Evolutionary conservation across 2,888 invertebrate genomes (phyloP).

Genomic region (Byasa hedistus): DNA sequence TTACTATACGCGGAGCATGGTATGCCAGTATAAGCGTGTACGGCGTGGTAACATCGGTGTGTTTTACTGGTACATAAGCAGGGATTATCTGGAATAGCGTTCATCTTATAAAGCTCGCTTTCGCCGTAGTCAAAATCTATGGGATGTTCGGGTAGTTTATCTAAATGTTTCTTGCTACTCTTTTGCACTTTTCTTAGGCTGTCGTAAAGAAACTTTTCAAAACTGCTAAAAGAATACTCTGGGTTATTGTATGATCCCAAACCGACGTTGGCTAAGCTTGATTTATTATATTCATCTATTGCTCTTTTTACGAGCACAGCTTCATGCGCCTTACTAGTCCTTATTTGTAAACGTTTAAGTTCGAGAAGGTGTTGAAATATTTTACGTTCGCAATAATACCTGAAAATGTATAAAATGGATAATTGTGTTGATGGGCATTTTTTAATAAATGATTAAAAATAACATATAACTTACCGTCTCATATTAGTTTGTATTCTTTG

Average conservation of each 20-base stretch:
- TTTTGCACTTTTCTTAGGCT: constrained; percentile 89
- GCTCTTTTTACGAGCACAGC: constrained; percentile 92
- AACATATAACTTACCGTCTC: constrained; percentile 81
- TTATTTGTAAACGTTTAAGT: constrained; percentile 93
- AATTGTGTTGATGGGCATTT: not conserved
- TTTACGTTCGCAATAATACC: constrained; percentile 94
- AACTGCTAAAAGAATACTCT: constrained; percentile 86
- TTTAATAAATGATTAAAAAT: constrained; percentile 10
- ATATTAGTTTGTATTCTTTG: constrained; percentile 93
- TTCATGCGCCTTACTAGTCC: constrained; percentile 93
- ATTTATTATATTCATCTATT: constrained; percentile 90
- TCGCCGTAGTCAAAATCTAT: constrained; percentile 77
- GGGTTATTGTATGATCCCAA: constrained; percentile 82
- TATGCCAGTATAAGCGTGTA: constrained; percentile 93
- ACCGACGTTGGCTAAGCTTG: constrained; percentile 84
- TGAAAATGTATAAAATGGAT: constrained; percentile 51
- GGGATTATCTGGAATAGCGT: constrained; percentile 84
- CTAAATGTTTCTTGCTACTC: constrained; percentile 82
- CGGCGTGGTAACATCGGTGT: constrained; percentile 93
- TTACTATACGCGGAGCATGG: constrained; percentile 93
- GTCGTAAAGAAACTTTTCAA: constrained; percentile 94
- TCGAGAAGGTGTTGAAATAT: constrained; percentile 96
- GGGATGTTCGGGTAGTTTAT: constrained; percentile 79
- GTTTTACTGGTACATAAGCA: constrained; percentile 92
- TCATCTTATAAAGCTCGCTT: constrained; percentile 81